Percentiles rank a stretch among this genome's conserved stretches.
These are phyloP conservation scores for Melanostoma mellinum DNA, from an alignment of 2,888 invertebrate species.

Conservation along the genomic window DNA sequence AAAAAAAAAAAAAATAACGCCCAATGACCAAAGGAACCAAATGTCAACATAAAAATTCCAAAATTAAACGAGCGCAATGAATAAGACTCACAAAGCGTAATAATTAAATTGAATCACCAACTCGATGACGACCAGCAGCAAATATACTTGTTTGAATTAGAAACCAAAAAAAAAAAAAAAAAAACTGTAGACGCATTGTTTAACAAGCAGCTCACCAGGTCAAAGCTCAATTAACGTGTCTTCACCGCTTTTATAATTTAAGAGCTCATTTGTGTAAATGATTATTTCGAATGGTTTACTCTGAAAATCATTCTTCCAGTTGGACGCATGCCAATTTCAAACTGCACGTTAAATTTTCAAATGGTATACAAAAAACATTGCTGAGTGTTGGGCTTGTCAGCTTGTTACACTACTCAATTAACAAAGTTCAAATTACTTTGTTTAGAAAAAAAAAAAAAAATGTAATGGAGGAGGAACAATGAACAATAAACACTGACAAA, in stretches of 20 bases:
- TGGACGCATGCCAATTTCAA: conserved; percentile 14
- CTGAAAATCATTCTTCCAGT: conserved; percentile 1
- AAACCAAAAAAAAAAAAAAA: neutral
- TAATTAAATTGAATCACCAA: conserved; percentile 3
- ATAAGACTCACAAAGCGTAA: neutral
- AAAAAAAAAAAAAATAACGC: too few relatives aligned
- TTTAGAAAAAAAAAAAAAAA: too few relatives aligned
- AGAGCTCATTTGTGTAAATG: conserved; percentile 11
- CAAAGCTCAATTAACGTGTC: conserved; percentile 47
- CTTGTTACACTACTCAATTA: too few relatives aligned
- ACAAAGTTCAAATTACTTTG: too few relatives aligned
- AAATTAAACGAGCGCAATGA: too few relatives aligned
- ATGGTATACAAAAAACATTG: too few relatives aligned
- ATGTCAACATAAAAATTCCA: too few relatives aligned
- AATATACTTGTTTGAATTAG: neutral
- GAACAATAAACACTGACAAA: too few relatives aligned
- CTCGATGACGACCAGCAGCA: neutral
- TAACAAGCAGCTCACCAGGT: conserved; percentile 43
- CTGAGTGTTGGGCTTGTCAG: too few relatives aligned
- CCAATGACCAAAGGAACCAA: too few relatives aligned
- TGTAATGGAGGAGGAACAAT: too few relatives aligned
- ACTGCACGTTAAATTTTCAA: neutral
- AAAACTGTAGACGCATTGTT: neutral
- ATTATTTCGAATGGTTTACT: neutral
- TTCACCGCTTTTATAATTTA: neutral